Base-by-base conservation (phyloP, 2,797 vertebrate genomes). In the Lepus oiostolus region DNA sequence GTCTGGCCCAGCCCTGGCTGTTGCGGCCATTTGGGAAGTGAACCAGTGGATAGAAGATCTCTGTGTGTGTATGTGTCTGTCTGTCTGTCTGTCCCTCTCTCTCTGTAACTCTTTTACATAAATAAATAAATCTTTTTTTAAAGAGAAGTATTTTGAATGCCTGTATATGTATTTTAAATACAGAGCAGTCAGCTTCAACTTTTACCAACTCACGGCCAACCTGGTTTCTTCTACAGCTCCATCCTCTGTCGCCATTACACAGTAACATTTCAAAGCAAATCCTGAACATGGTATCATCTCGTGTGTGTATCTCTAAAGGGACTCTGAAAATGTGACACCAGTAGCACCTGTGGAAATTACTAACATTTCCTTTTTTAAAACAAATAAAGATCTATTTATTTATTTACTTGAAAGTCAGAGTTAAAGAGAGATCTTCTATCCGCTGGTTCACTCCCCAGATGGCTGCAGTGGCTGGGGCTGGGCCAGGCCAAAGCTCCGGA, bases 151-250 rank as follows among this genome's bases (percentile, higher is more conserved):
- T 54, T 85, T 26, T 50, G 22, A 62, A 11, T 19, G 1, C 14
- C 8, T 21, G 2, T 63, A 38, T 38, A 75, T 63, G 58, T 35
- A 21, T 5, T 16, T 47, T 17, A 90, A 70, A 35, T 42, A 12
- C 1, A 11, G 68, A 19, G 8, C 38, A 10, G 0, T 1, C 11
- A 10, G 47, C 26, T 10, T 62, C 16, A 8, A 1, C 30, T 0
- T 0, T 24, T 2, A 30, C 4, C 65, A n/a, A 6, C 42, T 35
- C 19, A 0, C 2, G 9, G 54, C 52, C 22, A 1, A 0, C 35
- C 13, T 35, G 52, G 3, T 42, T 70, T 85, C 32, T 68, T 58
- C 70, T 42, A 4, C 2, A 35, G 50, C 14, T 28, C 28, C 2
- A 3, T 28, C 54, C 14, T 65, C n/a, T 26, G 16, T 16, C 42